Evolutionary conservation across 2,888 invertebrate genomes (phyloP), one percentile per base, ranked within the genome.

Genomic region (Acanthosepion esculentum): DNA sequence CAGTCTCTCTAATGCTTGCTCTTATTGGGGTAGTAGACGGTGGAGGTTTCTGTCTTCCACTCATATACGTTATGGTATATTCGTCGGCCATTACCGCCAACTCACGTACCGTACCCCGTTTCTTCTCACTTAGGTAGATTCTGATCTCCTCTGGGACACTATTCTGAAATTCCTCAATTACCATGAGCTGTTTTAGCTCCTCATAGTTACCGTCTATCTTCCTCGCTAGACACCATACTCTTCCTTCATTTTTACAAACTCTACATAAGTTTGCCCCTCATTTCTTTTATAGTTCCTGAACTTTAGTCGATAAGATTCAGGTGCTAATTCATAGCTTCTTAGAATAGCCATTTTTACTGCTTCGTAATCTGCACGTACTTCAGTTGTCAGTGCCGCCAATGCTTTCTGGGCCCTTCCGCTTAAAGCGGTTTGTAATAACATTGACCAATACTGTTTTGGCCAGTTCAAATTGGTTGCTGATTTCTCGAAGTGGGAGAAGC

Each of bases 291-390:
- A 64, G 50, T 95, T 59, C 95, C 48, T 93, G 95, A 95, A 94
- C 95, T 95, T 91, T 95, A 95, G 29, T 94, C 91, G 91, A 95
- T 95, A 53, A 95, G n/a, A 94, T 78, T 95, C 95, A 50, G 95
- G 95, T 23, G 95, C 95, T 33, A 95, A 94, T 48, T 95, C 95
- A 95, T 95, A 95, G 64, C 94, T 94, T 93, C 95, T 95, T 26
- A 95, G 94, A 94, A 95, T 95, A 33, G 91, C 91, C 18, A 93
- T 92, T 95, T 95, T 95, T 15, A 95, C 94, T n/a, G 33, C 59
- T 23, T 95, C 95, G 93, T 95, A 95, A 94, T 93, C 53, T 41
- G 94, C 94, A 93, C 94, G 91, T 48, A 95, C 94, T n/a, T 94
- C 94, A 48, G 91, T 91, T 78, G 48, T 78, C 48, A 95, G 91